Conservation (phyloP, 2,888 invertebrate species). For the Lasioglossum lativentre region DNA sequence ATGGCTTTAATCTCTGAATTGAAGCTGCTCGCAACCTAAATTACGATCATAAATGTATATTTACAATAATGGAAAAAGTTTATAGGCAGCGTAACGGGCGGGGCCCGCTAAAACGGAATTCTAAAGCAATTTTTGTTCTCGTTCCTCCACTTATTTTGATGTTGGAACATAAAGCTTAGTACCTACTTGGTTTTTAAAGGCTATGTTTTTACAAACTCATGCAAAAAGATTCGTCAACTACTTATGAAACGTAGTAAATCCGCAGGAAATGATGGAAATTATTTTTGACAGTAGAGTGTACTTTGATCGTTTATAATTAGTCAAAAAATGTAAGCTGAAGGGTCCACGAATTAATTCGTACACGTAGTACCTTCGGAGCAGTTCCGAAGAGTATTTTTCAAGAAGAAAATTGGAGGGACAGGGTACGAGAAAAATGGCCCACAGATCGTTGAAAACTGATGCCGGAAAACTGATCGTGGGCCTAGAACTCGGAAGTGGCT, state of each 20-base stretch:
- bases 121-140: not conserved
- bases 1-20: not conserved
- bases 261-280: too few relatives aligned
- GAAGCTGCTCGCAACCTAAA: not conserved
- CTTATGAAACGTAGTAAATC: too few relatives aligned
- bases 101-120: not conserved
- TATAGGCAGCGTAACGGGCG: not conserved
- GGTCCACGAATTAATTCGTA: not conserved
- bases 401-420: not conserved
- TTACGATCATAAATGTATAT: not conserved
- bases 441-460: not conserved
- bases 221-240: not conserved
- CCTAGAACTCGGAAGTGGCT: conserved; percentile 56
- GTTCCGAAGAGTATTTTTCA: not conserved
- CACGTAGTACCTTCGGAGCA: not conserved
- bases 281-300: not conserved
- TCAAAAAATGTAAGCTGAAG: too few relatives aligned
- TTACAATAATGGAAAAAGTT: not conserved
- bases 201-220: not conserved
- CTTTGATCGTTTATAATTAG: not conserved
- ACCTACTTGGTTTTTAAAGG: not conserved
- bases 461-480: conserved; percentile 5
- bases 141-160: not conserved
- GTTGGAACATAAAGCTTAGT: too few relatives aligned
- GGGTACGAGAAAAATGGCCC: not conserved